These are phyloP conservation scores for Pinna nobilis DNA, from an alignment of 1,140 invertebrate genomes.

Conservation along the genomic window DNA sequence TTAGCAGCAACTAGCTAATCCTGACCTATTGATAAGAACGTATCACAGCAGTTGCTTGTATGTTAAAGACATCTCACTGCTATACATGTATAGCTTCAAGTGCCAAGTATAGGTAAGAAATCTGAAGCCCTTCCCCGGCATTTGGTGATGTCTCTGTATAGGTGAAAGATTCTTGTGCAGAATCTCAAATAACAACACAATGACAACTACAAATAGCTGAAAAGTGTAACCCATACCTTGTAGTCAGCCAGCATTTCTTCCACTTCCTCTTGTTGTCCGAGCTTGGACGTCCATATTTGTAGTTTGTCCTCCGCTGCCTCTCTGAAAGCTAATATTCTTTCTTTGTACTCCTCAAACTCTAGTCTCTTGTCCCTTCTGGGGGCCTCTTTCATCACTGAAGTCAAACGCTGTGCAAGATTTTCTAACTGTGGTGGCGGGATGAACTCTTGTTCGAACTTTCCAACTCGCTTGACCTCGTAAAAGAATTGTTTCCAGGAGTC, in stretches of 20 bases:
- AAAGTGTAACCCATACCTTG: too few species aligned
- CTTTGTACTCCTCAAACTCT: conserved; percentile 66
- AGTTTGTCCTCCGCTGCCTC: conserved; percentile 92
- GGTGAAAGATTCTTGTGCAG: too few species aligned
- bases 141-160: too few species aligned
- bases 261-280: conserved; percentile 88
- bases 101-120: too few species aligned
- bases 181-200: too few species aligned
- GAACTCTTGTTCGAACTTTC: conserved; percentile 66
- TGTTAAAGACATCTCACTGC: too few species aligned
- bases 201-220: too few species aligned
- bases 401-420: conserved; percentile 85
- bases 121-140: too few species aligned
- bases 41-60: too few species aligned
- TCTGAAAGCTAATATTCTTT: conserved; percentile 84
- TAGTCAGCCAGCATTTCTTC: conserved; percentile 90
- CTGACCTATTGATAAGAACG: too few species aligned
- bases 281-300: conserved; percentile 91
- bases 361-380: conserved; percentile 59
- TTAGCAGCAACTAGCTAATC: too few species aligned
- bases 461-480: conserved; percentile 72
- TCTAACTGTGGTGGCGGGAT: conserved; percentile 86
- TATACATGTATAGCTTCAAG: too few species aligned
- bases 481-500: conserved; percentile 87
- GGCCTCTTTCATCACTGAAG: conserved; percentile 65